Evolutionary conservation across 2,888 invertebrate species (phyloP), one percentile per base, ranked within the genome.

Genomic region (Xestobium rufovillosum): DNA sequence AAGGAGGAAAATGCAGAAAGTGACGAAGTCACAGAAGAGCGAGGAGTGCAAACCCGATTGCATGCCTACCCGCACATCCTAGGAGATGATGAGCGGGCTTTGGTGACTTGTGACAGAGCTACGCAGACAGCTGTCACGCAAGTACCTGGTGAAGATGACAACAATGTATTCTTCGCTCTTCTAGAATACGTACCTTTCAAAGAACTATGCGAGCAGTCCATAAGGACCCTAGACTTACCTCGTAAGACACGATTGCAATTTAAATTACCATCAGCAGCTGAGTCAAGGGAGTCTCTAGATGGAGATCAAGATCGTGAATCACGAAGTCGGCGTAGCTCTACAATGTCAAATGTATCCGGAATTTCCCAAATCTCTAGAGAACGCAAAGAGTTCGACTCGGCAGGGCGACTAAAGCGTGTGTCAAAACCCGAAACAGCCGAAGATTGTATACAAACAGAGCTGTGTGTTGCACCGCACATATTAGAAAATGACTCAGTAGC

Each of bases 41-140:
- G 16, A 33, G 45, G 40, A 16, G 39, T 38, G 3, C 55, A 56
- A 46, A 57, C 56, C 1, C 34, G 35, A 29, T 30, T 57, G 3
- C 45, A 35, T 3, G 57, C 56, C 3, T 28, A 35, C 9, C 57
- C 57, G 4, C 49, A 51, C 35, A 35, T 56, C 19, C 39, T 56
- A 10, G 45, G 50, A 8, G 27, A 39, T n/a, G 47, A 49, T 10
- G 43, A 45, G 26, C n/a, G 6, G 6, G 56, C 55, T 10, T 44
- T 37, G 10, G 52, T 57, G n/a, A 38, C 32, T 15, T 34, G 39
- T 4, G 45, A 49, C 26, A 28, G 49, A 11, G 39, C 45, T 3
- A 44, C 41, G 2, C 51, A 19, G n/a, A 19, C 23, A 8, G 23
- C 23, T n/a, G 23, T 19, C n/a, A 8, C 23, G n/a, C n/a, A 6